Base-by-base conservation (phyloP, 2,113 vertebrate species). In the Tupaia chinensis region DNA sequence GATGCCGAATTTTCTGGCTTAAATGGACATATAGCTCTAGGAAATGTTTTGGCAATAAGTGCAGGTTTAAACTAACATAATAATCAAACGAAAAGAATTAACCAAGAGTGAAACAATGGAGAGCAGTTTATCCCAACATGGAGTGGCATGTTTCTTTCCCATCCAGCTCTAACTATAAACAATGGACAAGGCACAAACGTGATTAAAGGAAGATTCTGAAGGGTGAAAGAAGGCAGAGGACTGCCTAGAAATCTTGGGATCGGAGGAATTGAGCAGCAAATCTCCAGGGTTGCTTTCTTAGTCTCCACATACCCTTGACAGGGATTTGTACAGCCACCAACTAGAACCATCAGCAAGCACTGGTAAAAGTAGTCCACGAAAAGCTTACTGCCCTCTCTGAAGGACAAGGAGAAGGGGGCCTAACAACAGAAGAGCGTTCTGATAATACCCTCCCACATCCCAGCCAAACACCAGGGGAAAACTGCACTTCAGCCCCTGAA, bases 401-500 rank as follows among this genome's bases (percentile, higher is more conserved):
- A 54, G 15, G 6, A 25, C 4, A 20, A 7, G 5, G 10, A 54
- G 60, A 3, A 93, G 0, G 7, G 14, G 2, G 25, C 1, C 22
- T 22, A 19, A 63, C 16, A 81, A 17, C 19, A 22, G 53, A 17
- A 19, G 72, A 68, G 8, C 10, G n/a, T 32, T 29, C 4, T 23
- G 3, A 29, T 1, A 23, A 22, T 11, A 23, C 7, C 19, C 5
- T 54, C 1, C 4, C 11, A 27, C 54, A 14, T 29, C 54, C 70
- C 23, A 73, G 12, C 13, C 27, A 6, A 16, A 44, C 19, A n/a
- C 23, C n/a, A 16, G 3, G 0, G 63, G 29, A 20, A 94, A 22
- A 56, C 16, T 72, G 29, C 4, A 22, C 1, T 3, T 1, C 12
- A 8, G 0, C 3, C 2, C 15, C 4, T 8, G n/a, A 58, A 4